phyloP scores from a whole-genome alignment of 2,113 vertebrate genomes.

The Hippolais icterina region DNA sequence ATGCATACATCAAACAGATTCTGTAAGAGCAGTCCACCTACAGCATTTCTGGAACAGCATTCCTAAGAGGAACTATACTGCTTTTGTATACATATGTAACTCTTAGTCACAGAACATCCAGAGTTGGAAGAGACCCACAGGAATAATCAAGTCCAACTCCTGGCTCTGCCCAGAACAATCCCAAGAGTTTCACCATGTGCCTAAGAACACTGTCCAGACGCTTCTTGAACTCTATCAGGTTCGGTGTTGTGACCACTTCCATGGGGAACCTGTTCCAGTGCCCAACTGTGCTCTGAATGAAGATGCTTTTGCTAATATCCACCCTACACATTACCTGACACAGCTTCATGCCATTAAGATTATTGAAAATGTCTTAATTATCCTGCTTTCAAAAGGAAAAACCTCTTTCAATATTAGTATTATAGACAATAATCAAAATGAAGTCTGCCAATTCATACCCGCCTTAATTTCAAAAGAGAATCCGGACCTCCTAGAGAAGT shows the following conservation, averaged over 20 bases:
- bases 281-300: neutral
- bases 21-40: neutral
- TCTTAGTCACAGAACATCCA: neutral
- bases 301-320: neutral
- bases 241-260: neutral
- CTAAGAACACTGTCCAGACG: neutral
- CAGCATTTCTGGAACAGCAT: neutral
- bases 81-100: neutral
- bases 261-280: neutral
- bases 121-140: neutral
- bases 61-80: neutral
- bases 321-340: neutral
- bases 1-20: neutral
- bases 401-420: neutral
- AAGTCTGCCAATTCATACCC: neutral
- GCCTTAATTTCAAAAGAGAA: neutral
- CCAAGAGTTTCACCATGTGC: neutral
- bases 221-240: neutral
- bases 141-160: neutral
- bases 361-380: neutral
- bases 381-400: neutral
- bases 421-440: neutral
- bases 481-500: neutral
- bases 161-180: neutral
- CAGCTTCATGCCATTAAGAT: neutral